Evolutionary conservation across 2,797 vertebrate genomes (phyloP), one percentile per base, ranked within the genome.

Genomic region (Rhinogobio ventralis): DNA sequence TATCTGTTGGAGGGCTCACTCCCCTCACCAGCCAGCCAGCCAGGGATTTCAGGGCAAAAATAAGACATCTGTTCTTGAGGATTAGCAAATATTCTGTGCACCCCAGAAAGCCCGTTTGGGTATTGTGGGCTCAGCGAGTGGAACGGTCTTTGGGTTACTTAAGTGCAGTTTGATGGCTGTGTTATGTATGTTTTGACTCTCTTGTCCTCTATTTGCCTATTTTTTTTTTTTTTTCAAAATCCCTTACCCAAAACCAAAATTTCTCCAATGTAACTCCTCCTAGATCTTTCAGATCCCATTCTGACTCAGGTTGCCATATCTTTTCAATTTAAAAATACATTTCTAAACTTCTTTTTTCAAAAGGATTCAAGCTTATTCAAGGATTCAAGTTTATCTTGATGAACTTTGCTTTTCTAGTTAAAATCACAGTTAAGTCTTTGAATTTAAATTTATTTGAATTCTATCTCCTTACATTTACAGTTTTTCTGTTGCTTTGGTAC

Each of bases 51-150:
- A 75, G 77, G 62, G 84, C 57, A 82, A 82, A 90, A 90, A 88
- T 86, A 89, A 90, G 89, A 90, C 89, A 90, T 90, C 88, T 90
- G 89, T 89, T 90, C 87, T 87, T 85, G 67, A 86, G 89, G 89
- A 90, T 90, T 90, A 90, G 85, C 86, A 86, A 80, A 88, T 88
- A 89, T 88, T 89, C 87, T 23, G 39, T 74, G 79, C 79, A 73
- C 86, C 83, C 76, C 74, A 81, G 62, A 85, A 72, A 84, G 83
- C 82, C 78, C 25, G 77, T 86, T 77, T 81, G 85, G 84, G 85
- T 77, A 68, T 83, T 79, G 81, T 80, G 81, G 66, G 76, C 82
- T 86, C 88, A 77, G 62, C 45, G 33, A 87, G 77, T 82, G 67
- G 85, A 88, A 79, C 86, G 28, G 79, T 39, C 53, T 55, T 62